phyloP scores from a whole-genome alignment of 2,888 invertebrate species.

The Pandemis corylana region DNA sequence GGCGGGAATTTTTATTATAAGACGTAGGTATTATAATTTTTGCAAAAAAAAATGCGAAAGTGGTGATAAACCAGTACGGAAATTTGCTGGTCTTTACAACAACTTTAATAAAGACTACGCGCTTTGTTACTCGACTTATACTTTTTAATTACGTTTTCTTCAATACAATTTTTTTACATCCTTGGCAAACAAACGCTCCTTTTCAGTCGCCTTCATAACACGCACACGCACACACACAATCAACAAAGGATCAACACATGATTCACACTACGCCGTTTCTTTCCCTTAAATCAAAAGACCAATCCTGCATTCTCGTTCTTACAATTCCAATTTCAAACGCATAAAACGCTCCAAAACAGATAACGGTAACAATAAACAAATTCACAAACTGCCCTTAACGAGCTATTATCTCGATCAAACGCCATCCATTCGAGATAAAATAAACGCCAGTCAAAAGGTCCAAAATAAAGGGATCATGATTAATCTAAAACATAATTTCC shows the following conservation, averaged over 20 bases:
- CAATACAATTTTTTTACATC: too few relatives aligned
- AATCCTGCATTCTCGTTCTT: neutral
- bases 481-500: slow-evolving; percentile 77
- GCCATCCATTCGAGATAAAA: slow-evolving; percentile 21
- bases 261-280: too few relatives aligned
- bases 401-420: slow-evolving; percentile 15
- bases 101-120: too few relatives aligned
- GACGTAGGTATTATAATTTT: slow-evolving; percentile 46
- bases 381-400: slow-evolving; percentile 1
- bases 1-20: slow-evolving; percentile 50
- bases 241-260: too few relatives aligned
- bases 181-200: too few relatives aligned
- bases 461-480: slow-evolving; percentile 67
- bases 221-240: too few relatives aligned
- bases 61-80: neutral
- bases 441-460: slow-evolving; percentile 24
- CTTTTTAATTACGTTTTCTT: too few relatives aligned
- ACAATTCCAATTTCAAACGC: neutral
- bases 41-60: slow-evolving; percentile 34
- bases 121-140: too few relatives aligned
- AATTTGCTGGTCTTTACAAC: neutral
- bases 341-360: neutral
- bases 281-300: too few relatives aligned
- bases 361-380: neutral
- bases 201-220: too few relatives aligned